phyloP scores from a whole-genome alignment of 53 echinoderm and acorn worm species.

The Stichopus horrens region DNA sequence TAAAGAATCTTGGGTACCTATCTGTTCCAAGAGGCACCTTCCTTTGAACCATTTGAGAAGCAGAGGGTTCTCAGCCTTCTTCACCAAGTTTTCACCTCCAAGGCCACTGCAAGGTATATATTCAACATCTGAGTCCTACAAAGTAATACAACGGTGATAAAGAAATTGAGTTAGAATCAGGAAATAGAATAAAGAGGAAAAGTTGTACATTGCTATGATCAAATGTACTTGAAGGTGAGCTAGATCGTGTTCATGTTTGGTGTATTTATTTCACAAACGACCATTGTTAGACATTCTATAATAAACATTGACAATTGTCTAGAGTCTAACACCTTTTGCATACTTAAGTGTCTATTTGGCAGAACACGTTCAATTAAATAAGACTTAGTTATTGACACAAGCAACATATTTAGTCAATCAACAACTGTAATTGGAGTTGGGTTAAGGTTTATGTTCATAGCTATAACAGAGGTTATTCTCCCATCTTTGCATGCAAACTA shows the following conservation, averaged over 20 bases:
- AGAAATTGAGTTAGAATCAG: neutral
- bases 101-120: conserved; percentile 97
- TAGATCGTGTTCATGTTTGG: neutral
- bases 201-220: neutral
- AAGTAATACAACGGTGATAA: neutral
- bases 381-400: too few species aligned
- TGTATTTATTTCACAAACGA: neutral
- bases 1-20: conserved; percentile 57
- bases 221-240: neutral
- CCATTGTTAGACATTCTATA: too few species aligned
- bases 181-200: neutral
- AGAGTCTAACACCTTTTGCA: too few species aligned
- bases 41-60: conserved; percentile 84
- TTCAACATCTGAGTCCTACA: conserved; percentile 90
- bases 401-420: too few species aligned
- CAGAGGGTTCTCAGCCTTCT: conserved; percentile 60
- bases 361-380: too few species aligned
- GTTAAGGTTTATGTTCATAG: too few species aligned
- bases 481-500: too few species aligned
- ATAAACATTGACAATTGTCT: too few species aligned
- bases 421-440: too few species aligned
- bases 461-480: too few species aligned
- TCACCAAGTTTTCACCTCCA: conserved; percentile 87
- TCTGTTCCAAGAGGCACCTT: conserved; percentile 72
- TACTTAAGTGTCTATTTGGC: too few species aligned